phyloP scores from a whole-genome alignment of 37 sponge, comb jelly and placozoan species.

The Lycopodina hypogea region DNA sequence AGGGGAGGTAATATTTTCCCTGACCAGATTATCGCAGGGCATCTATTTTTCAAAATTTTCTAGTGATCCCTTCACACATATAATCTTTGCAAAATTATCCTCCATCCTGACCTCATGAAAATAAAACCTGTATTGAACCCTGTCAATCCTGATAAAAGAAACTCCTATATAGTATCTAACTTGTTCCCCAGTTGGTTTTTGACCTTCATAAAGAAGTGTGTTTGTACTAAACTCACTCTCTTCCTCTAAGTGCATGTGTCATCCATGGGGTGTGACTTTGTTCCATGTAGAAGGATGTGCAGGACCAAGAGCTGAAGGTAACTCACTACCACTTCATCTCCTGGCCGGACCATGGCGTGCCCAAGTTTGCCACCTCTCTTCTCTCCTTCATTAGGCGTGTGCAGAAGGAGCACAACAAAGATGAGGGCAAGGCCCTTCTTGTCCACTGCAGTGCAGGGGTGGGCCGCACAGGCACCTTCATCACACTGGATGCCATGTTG shows the following conservation, averaged over 20 bases:
- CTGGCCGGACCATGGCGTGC: slow-evolving; percentile 84
- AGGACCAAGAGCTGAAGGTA: slow-evolving; percentile 27
- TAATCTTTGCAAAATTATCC: too few relatives aligned
- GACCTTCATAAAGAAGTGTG: too few relatives aligned
- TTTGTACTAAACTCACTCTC: too few relatives aligned
- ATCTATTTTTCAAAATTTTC: too few relatives aligned
- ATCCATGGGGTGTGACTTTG: background rate
- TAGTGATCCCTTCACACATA: too few relatives aligned
- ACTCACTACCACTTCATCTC: slow-evolving; percentile 66
- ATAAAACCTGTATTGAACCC: too few relatives aligned
- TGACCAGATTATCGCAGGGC: too few relatives aligned
- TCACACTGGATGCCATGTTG: slow-evolving; percentile 72
- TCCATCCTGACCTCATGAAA: too few relatives aligned
- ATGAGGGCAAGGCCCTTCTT: slow-evolving; percentile 41
- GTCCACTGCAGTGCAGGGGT: slow-evolving; percentile 93
- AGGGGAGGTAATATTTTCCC: too few relatives aligned
- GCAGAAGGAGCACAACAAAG: slow-evolving; percentile 54
- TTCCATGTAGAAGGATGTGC: slow-evolving; percentile 1
- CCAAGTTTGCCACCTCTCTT: slow-evolving; percentile 79
- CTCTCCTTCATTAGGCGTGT: slow-evolving; percentile 68
- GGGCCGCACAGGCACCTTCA: slow-evolving; percentile 83
- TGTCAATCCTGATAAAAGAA: too few relatives aligned
- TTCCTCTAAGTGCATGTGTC: background rate
- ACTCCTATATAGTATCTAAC: too few relatives aligned
- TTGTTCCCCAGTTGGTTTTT: too few relatives aligned